These are phyloP conservation scores for Latrodectus elegans DNA, from an alignment of 2,888 invertebrate species.

Conservation along the genomic window DNA sequence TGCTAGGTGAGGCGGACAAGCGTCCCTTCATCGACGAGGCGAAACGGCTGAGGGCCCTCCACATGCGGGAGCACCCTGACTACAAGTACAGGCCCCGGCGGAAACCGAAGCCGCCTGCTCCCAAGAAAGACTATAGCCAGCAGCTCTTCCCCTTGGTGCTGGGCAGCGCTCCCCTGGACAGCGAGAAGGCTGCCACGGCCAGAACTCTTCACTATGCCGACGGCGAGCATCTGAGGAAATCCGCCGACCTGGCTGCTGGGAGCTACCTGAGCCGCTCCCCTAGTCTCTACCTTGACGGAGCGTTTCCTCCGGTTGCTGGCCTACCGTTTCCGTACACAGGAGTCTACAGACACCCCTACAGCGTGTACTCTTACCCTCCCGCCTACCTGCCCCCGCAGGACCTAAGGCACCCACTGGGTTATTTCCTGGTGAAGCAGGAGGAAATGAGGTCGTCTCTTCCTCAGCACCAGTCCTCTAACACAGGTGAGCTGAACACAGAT, in stretches of 20 bases:
- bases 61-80: conserved; percentile 94
- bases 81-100: conserved; percentile 89
- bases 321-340: conserved; percentile 23
- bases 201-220: conserved; percentile 59
- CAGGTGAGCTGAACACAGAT: neutral
- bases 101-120: conserved; percentile 81
- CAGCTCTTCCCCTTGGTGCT: conserved; percentile 29
- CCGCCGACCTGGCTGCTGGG: neutral
- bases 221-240: conserved; percentile 26
- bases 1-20: conserved; percentile 94
- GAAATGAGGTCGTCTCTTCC: conserved; percentile 72
- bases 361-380: conserved; percentile 43
- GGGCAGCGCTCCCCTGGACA: conserved; percentile 42
- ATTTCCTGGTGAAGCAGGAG: conserved; percentile 75
- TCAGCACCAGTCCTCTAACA: conserved; percentile 9
- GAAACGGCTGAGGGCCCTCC: conserved; percentile 93
- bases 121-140: conserved; percentile 18
- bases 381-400: conserved; percentile 70
- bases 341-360: conserved; percentile 41
- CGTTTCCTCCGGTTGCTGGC: neutral
- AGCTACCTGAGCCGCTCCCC: neutral
- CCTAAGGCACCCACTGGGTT: conserved; percentile 73
- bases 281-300: neutral
- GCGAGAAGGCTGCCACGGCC: conserved; percentile 69
- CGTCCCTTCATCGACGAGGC: conserved; percentile 99